Evolutionary conservation across 2,113 vertebrate genomes (phyloP), one percentile per base, ranked within the genome.

Genomic region (Columba janthina): DNA sequence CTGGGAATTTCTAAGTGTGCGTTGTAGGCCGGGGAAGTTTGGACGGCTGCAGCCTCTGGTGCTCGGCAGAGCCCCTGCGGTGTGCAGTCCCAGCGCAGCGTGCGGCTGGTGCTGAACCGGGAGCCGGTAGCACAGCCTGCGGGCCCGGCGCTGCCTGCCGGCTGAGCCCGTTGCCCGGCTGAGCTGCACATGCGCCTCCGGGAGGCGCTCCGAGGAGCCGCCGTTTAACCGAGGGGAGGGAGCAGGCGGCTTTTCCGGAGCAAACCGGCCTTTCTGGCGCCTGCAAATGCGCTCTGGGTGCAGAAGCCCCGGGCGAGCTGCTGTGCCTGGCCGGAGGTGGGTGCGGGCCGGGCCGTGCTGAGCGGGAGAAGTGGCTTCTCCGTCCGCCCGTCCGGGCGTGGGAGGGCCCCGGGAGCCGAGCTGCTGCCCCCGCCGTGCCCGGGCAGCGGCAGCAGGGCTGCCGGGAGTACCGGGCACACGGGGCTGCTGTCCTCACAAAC

Each of bases 1-100:
- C 95, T 94, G 90, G 71, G 79, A 83, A 61, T 88, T 73, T 92
- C 90, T 76, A 51, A 81, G 79, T 9, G 62, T 80, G 83, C 22
- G 12, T 61, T 60, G 78, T 85, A 85, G 89, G 70, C 28, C 46
- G 20, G 77, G 73, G 69, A 95, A 85, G 77, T 89, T 89, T 56
- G 92, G 74, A 94, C 8, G 18, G 40, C 28, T 70, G 82, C 74
- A 76, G 88, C 71, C 67, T 31, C 91, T 74, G 90, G 56, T 5
- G 13, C 21, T 48, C 26, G 5, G 85, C 4, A 15, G 10, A 70
- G 83, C 76, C 13, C 60, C 83, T 50, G 85, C 6, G 14, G 25
- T 21, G 70, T 0, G 9, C 77, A 62, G 10, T 18, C 51, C 65
- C 60, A 7, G 56, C 56, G 1, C 65, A 6, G 76, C 85, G 17